Percentiles rank a stretch among this genome's conserved stretches.
Evolutionary conservation across 2,113 vertebrate species (phyloP).

Genomic region (cat (Felis catus)): F.catus_Fca126_mat1.0 CM031419.1:159400001-159400500

Average conservation of each 20-base stretch:
- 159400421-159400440: neutral
- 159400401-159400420: constrained; percentile 44
- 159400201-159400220: neutral
- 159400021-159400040: neutral
- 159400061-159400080: neutral
- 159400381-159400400: neutral
- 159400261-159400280: neutral
- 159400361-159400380: neutral
- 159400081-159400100: neutral
- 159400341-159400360: neutral
- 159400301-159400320: neutral
- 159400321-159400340: neutral
- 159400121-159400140: neutral
- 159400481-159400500: constrained; percentile 2
- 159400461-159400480: neutral
- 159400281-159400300: neutral
- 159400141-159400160: neutral
- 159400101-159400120: neutral
- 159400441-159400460: constrained; percentile 62
- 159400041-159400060: neutral
- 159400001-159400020: neutral
- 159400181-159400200: neutral
- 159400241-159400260: neutral
- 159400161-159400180: neutral
- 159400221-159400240: neutral